A percentile compares a stretch with the other conserved stretches of the same genome.
These are phyloP conservation scores for Apodemus agrarius DNA, from an alignment of 2,797 vertebrate species.

Conservation along the genomic window DNA sequence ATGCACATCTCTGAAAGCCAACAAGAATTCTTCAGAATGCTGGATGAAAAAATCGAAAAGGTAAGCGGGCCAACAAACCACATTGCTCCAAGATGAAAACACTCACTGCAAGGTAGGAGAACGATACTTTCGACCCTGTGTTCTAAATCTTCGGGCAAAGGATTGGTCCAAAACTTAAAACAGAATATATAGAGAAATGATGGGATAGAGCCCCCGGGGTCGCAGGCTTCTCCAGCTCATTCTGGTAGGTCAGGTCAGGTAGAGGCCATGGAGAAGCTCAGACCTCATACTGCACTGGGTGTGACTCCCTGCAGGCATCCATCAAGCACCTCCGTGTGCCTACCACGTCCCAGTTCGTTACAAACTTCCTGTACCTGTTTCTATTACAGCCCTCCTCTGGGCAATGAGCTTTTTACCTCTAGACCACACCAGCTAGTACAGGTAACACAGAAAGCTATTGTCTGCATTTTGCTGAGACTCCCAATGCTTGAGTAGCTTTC, in stretches of 20 bases:
- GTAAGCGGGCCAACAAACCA: constrained; percentile 84
- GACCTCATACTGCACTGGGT: not conserved
- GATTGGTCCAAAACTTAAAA: constrained; percentile 1
- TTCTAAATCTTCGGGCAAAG: not conserved
- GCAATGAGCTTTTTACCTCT: not conserved
- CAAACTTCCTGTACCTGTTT: not conserved
- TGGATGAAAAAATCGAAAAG: constrained; percentile 99
- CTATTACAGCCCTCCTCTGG: not conserved
- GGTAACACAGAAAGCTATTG: not conserved
- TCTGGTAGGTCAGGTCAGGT: not conserved
- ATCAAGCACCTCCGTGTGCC: accelerated
- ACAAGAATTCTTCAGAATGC: constrained; percentile 99
- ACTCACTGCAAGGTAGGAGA: not conserved
- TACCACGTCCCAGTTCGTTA: not conserved
- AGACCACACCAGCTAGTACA: not conserved
- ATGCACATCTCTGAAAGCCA: constrained; percentile 99
- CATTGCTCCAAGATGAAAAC: not conserved
- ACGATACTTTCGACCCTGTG: not conserved
- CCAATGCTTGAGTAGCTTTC: not conserved
- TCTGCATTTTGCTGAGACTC: not conserved
- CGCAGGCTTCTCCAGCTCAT: not conserved
- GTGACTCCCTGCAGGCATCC: not conserved
- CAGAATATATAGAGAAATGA: not conserved
- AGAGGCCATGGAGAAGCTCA: not conserved
- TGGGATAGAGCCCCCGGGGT: not conserved